A percentile compares a stretch with the other conserved stretches of the same genome.
Evolutionary conservation across 2,113 vertebrate species (phyloP).

Genomic region (Percina caprodes): DNA sequence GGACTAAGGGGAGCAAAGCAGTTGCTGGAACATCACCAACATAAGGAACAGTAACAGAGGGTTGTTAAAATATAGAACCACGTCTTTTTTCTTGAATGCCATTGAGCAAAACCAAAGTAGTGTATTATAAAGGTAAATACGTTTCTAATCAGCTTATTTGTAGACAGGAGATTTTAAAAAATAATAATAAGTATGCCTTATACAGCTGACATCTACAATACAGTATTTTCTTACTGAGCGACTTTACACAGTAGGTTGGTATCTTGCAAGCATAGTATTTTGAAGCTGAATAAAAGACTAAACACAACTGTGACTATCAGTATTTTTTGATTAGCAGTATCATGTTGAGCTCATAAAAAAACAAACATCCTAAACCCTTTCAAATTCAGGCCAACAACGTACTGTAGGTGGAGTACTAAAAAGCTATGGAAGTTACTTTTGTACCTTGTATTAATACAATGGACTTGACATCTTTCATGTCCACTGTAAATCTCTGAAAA

Average conservation of each 20-base stretch:
- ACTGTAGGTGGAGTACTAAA: not conserved
- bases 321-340: not conserved
- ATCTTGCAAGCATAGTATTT: not conserved
- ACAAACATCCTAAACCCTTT: not conserved
- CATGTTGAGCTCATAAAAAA: not conserved
- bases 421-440: not conserved
- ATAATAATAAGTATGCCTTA: not conserved
- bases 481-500: conserved; percentile 24
- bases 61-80: not conserved
- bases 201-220: not conserved
- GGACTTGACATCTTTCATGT: not conserved
- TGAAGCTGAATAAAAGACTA: not conserved
- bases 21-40: not conserved
- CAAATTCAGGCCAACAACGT: not conserved
- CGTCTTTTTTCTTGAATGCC: not conserved
- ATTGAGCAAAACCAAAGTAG: not conserved
- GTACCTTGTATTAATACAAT: not conserved
- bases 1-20: not conserved
- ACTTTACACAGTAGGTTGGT: not conserved
- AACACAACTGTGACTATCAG: not conserved
- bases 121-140: not conserved
- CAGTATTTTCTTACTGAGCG: not conserved
- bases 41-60: not conserved
- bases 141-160: not conserved
- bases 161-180: not conserved